phyloP scores from a whole-genome alignment of 2,888 invertebrate species.

The Scaptomyza polygonia region DNA sequence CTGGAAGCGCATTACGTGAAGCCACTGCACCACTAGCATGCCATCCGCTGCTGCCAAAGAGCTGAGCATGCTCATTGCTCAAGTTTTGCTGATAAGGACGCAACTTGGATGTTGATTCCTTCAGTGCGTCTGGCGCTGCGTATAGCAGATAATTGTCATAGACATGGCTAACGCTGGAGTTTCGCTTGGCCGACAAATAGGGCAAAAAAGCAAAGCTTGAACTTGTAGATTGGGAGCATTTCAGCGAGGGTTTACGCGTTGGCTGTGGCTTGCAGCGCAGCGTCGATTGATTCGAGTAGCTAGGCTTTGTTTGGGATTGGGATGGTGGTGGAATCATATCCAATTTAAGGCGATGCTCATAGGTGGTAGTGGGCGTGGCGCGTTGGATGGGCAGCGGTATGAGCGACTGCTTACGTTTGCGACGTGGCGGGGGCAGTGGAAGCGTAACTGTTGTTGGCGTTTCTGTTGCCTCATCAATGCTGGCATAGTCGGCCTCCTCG shows the following conservation, averaged over 20 bases:
- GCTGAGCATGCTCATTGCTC: conserved; percentile 76
- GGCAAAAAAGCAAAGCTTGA: conserved; percentile 83
- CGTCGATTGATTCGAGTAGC: conserved; percentile 82
- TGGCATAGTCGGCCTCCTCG: conserved; percentile 59
- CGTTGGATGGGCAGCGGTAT: conserved; percentile 73
- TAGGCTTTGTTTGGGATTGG: conserved; percentile 44
- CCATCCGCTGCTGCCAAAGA: conserved; percentile 60
- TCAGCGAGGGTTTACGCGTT: conserved; percentile 69
- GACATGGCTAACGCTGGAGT: conserved; percentile 82
- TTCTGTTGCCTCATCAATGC: conserved; percentile 58
- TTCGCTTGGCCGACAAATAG: conserved; percentile 81
- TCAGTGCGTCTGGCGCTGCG: conserved; percentile 65
- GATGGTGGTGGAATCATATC: conserved; percentile 69
- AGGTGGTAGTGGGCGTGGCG: conserved; percentile 62
- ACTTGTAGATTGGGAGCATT: conserved; percentile 80
- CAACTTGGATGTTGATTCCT: conserved; percentile 37
- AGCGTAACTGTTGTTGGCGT: conserved; percentile 12
- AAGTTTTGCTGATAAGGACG: conserved; percentile 79
- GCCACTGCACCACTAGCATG: conserved; percentile 13
- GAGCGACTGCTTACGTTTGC: conserved; percentile 81
- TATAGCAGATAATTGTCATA: conserved; percentile 83
- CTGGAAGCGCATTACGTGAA: conserved; percentile 18
- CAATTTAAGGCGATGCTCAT: conserved; percentile 72
- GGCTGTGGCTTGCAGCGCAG: conserved; percentile 62
- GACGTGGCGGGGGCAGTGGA: conserved; percentile 81